These are phyloP conservation scores for Drosophila arawakana DNA, from an alignment of 1,140 invertebrate genomes.

Conservation along the genomic window DNA sequence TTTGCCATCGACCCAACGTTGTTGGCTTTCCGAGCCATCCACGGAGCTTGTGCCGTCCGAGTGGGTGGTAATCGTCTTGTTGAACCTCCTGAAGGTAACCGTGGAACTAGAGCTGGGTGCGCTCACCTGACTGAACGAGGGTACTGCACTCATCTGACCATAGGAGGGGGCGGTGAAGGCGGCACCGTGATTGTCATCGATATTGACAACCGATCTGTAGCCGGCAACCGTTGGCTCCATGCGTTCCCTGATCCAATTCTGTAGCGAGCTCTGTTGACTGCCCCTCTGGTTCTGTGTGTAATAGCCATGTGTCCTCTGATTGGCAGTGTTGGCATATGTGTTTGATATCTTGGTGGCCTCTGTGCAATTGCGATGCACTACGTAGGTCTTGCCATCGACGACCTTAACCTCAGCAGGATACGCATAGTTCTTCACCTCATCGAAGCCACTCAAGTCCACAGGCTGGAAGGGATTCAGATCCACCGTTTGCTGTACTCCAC, in stretches of 20 bases:
- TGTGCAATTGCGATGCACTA: conserved; percentile 78
- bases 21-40: conserved; percentile 62
- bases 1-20: conserved; percentile 72
- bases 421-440: conserved; percentile 76
- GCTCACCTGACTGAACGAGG: conserved; percentile 30
- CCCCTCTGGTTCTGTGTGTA: conserved; percentile 29
- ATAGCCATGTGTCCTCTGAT: conserved; percentile 27
- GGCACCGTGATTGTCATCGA: conserved; percentile 22
- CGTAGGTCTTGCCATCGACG: conserved; percentile 74
- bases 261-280: conserved; percentile 55
- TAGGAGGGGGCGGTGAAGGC: conserved; percentile 5
- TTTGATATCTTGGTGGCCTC: conserved; percentile 67
- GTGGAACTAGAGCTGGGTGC: conserved; percentile 47
- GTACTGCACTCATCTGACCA: conserved; percentile 24
- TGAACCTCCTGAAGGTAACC: conserved; percentile 53
- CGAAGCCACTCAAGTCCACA: conserved; percentile 68
- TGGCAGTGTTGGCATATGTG: conserved; percentile 22
- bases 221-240: conserved; percentile 69
- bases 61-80: conserved; percentile 68
- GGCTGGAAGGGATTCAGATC: conserved; percentile 56
- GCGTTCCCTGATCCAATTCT: conserved; percentile 63
- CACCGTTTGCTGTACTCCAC: conserved; percentile 54
- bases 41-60: conserved; percentile 69
- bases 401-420: conserved; percentile 80
- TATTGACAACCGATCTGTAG: conserved; percentile 67